Evolutionary conservation across 2,797 vertebrate genomes (phyloP).

Genomic region (Gallinago nigripennis): DNA sequence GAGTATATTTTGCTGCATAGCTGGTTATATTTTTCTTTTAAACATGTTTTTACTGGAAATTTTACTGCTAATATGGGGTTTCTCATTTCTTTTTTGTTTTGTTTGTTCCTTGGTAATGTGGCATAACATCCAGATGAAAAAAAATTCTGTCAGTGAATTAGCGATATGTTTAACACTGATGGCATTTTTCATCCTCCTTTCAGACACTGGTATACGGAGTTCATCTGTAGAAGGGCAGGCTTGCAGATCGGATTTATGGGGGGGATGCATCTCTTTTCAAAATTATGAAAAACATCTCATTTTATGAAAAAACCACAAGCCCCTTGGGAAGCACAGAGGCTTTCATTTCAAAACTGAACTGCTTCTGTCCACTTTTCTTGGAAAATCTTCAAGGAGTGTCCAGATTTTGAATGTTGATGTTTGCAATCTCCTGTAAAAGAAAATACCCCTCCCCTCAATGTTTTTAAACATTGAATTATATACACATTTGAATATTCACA

Average conservation of each 20-base stretch:
- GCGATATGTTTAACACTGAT: background rate
- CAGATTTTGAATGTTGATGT: constrained; percentile 14
- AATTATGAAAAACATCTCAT: constrained; percentile 41
- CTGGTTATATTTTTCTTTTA: background rate
- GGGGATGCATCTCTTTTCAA: background rate
- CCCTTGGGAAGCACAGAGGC: background rate
- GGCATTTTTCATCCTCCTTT: constrained; percentile 12
- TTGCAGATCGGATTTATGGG: background rate
- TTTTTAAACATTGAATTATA: background rate
- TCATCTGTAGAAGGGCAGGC: background rate
- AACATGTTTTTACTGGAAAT: background rate
- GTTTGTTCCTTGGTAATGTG: background rate
- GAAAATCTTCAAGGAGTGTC: constrained; percentile 27
- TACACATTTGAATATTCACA: constrained; percentile 3
- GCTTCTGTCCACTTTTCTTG: constrained; percentile 42
- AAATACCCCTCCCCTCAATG: background rate
- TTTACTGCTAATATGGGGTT: background rate
- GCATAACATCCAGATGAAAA: background rate
- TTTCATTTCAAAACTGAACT: constrained; percentile 42
- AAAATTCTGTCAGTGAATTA: background rate
- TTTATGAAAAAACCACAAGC: constrained; percentile 34
- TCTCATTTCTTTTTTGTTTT: background rate
- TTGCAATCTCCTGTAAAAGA: constrained; percentile 5
- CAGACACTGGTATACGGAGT: background rate
- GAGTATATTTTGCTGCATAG: background rate